Evolutionary conservation across 2,888 invertebrate genomes (phyloP).

Genomic region (Agrotis ipsilon): DNA sequence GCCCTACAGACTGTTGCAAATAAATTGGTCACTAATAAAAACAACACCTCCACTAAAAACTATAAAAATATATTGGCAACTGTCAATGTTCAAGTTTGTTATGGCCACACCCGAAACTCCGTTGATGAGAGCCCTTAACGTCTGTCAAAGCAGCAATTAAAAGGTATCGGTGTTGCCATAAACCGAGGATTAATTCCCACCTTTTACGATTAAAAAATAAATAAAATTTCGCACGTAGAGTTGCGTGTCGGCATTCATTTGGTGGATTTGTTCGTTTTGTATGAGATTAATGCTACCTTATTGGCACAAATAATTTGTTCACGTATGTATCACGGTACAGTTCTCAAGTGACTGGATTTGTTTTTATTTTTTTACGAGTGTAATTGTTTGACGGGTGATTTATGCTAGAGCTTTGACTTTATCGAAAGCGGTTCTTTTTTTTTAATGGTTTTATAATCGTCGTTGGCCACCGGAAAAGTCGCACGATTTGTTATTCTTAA

Average conservation of each 20-base stretch:
- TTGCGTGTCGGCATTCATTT: constrained; percentile 75
- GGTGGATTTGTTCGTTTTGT: constrained; percentile 73
- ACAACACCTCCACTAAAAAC: constrained; percentile 83
- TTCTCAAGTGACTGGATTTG: constrained; percentile 67
- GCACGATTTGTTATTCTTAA: constrained; percentile 65
- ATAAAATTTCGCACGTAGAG: constrained; percentile 74
- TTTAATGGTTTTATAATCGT: constrained; percentile 78
- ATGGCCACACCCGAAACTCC: constrained; percentile 86
- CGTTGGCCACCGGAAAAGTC: constrained; percentile 66
- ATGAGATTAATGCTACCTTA: constrained; percentile 74
- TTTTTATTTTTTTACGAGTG: constrained; percentile 74
- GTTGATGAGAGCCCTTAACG: constrained; percentile 83
- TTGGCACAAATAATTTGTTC: constrained; percentile 75
- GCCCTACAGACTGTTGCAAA: constrained; percentile 77
- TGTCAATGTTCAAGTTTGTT: constrained; percentile 83
- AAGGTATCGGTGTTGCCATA: constrained; percentile 85
- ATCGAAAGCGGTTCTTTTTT: constrained; percentile 68
- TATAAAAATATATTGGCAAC: constrained; percentile 87
- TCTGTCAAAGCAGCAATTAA: constrained; percentile 91
- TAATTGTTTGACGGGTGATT: constrained; percentile 79
- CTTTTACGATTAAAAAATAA: constrained; percentile 77
- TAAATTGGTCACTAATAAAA: constrained; percentile 86
- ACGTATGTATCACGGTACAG: constrained; percentile 69
- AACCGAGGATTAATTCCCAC: constrained; percentile 83
- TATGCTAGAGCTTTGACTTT: constrained; percentile 73